Percentiles rank a stretch among this genome's conserved stretches.
Conservation (phyloP, 2,113 vertebrate species). For the Pseudopodoces humilis region DNA sequence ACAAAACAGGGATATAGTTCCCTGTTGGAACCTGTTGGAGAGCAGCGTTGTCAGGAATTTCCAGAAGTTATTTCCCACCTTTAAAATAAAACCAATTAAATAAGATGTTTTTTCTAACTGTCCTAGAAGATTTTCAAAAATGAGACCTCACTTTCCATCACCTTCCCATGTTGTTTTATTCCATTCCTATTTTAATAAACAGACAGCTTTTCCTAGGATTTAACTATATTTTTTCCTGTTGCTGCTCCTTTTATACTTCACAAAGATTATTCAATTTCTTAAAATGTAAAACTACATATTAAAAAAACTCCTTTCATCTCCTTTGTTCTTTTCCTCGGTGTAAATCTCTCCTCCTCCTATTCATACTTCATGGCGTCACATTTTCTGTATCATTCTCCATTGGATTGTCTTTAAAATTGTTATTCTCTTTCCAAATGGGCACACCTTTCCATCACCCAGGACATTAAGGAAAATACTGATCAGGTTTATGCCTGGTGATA, state of each 20-base stretch:
- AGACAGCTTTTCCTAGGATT: not conserved
- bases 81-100: not conserved
- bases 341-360: not conserved
- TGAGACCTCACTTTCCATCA: not conserved
- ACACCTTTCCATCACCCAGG: not conserved
- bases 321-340: not conserved
- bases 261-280: not conserved
- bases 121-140: not conserved
- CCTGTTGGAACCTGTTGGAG: too few relatives aligned
- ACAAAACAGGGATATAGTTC: rapidly evolving
- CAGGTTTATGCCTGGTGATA: not conserved
- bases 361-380: not conserved
- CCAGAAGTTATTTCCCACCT: not conserved
- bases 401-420: not conserved
- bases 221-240: not conserved
- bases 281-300: not conserved
- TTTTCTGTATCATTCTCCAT: not conserved
- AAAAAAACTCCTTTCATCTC: not conserved
- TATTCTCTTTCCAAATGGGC: not conserved
- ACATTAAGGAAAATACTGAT: not conserved
- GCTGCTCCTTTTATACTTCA: not conserved
- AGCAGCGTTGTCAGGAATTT: not conserved
- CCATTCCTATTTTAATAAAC: not conserved
- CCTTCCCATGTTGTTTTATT: not conserved
- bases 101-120: not conserved